A percentile compares a stretch with the other conserved stretches of the same genome.
These are phyloP conservation scores for Acanthisitta chloris DNA, from an alignment of 2,113 vertebrate species.

Conservation along the genomic window DNA sequence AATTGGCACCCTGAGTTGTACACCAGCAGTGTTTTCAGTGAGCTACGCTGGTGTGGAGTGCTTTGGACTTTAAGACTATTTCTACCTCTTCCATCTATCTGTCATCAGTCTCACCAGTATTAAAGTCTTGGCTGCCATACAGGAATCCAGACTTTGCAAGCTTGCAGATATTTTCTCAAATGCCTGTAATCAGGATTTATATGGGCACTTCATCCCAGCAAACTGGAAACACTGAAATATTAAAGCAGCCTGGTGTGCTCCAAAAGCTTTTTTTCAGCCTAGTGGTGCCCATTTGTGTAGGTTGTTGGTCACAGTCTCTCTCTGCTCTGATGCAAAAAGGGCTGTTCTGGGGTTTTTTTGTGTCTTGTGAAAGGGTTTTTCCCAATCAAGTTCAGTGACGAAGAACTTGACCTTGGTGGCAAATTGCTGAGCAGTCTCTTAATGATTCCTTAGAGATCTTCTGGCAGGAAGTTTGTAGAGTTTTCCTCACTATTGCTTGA, in stretches of 20 bases:
- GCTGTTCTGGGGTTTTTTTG: not conserved
- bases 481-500: not conserved
- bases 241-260: not conserved
- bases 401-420: conserved; percentile 4
- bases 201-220: conserved; percentile 22
- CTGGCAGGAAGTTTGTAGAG: conserved; percentile 2
- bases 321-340: not conserved
- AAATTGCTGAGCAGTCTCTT: not conserved
- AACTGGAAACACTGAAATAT: conserved; percentile 34
- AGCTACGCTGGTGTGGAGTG: not conserved
- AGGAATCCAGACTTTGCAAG: conserved; percentile 58
- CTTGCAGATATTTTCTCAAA: conserved; percentile 65
- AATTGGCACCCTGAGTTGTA: not conserved
- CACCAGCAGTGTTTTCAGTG: not conserved
- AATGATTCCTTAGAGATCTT: not conserved
- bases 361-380: not conserved
- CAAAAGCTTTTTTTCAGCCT: not conserved
- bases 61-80: conserved; percentile 21
- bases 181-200: conserved; percentile 61
- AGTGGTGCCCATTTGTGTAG: not conserved
- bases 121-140: conserved; percentile 46
- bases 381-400: not conserved
- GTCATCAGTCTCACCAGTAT: conserved; percentile 55
- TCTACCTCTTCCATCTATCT: conserved; percentile 60
- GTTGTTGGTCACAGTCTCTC: not conserved